Percentiles rank a stretch among this genome's conserved stretches.
Conservation (phyloP, 2,888 invertebrate genomes). For the Crepidodera aurea region DNA sequence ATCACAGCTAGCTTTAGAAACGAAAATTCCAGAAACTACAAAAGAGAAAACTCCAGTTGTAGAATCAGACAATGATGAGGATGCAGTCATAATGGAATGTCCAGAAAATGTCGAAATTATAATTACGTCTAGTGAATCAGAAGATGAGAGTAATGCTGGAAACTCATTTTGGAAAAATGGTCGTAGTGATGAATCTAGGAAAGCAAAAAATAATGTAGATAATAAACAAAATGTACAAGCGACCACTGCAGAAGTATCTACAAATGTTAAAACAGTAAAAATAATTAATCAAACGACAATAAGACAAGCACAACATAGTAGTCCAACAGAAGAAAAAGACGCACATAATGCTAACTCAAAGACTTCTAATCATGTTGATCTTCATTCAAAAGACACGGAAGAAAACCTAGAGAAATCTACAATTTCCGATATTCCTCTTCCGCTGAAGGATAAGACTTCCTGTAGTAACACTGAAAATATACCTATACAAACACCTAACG, state of each 20-base stretch:
- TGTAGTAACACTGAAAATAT: neutral
- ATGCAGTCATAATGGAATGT: conserved; percentile 55
- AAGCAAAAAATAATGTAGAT: neutral
- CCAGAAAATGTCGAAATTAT: conserved; percentile 54
- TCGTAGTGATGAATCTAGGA: neutral
- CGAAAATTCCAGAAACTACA: conserved; percentile 44
- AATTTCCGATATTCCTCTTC: conserved; percentile 11
- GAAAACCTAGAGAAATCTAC: neutral
- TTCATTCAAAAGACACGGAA: no score
- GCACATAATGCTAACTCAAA: neutral
- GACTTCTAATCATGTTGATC: no score
- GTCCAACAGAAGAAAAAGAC: conserved; percentile 1
- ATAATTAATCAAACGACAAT: conserved; percentile 5
- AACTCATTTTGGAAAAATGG: conserved; percentile 17
- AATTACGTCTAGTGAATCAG: conserved; percentile 60
- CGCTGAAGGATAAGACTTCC: neutral
- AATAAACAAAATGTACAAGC: no score
- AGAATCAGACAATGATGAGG: conserved; percentile 48
- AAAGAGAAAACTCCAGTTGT: conserved; percentile 30
- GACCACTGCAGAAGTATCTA: neutral
- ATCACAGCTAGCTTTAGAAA: conserved; percentile 72
- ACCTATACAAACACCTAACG: neutral
- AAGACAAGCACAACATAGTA: neutral
- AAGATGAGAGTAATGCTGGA: conserved; percentile 59
- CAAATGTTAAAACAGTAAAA: neutral